Base-by-base conservation (phyloP, 1,140 invertebrate species). In the Drosophila pruinosa region DNA sequence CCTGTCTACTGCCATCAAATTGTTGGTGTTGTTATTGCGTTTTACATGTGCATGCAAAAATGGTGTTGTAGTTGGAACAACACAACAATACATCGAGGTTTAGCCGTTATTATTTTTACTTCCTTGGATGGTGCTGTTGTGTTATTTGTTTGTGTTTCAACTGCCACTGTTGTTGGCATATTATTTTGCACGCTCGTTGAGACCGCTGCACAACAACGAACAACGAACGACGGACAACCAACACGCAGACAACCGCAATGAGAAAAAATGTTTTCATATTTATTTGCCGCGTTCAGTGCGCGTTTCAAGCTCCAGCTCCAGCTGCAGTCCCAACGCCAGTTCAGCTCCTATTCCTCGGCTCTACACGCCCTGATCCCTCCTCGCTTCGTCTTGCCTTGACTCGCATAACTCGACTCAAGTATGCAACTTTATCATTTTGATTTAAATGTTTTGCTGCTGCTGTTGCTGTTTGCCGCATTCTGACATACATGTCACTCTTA, bases 391-490 rank as follows among this genome's bases (percentile, higher is more conserved):
- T 19, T 12, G 7, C 26, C 26, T 45, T 39, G 47, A 63, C 54
- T 86, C 71, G 78, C 78, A 90, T 90, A 90, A 90, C 83, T 90
- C 75, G 81, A 75, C 82, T 90, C 88, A 90, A 90, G 83, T 90
- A 90, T 90, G 89, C 89, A 89, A 89, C 89, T 90, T 90, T 90
- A 90, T 90, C 89, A 90, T 90, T 90, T 90, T 90, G 89, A 90
- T 90, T 90, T 90, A 90, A 83, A 88, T 88, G 88, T 77, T 83
- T 88, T 80, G 81, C 85, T 71, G 38, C 31, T 70, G 57, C 43
- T 64, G 38, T 52, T 69, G 72, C 59, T 78, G 75, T 75, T 64
- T 82, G 75, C 67, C 62, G 65, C 72, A 73, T 78, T 79, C 80
- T 77, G 68, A 85, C 56, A 77, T 74, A 63, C 72, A 80, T 69